phyloP scores from a whole-genome alignment of 2,797 vertebrate species.

The Falco concolor region DNA sequence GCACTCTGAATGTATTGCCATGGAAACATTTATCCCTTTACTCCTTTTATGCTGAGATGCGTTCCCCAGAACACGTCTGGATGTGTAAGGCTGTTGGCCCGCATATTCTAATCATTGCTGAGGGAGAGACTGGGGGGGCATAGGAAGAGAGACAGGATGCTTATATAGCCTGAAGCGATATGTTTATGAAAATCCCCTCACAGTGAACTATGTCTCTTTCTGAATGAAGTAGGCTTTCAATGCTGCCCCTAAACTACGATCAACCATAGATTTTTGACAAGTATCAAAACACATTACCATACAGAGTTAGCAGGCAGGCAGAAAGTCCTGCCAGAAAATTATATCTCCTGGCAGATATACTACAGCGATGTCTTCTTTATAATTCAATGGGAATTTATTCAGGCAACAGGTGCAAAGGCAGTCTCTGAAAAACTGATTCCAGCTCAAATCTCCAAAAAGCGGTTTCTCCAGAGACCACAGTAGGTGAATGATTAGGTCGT shows the following conservation, averaged over 20 bases:
- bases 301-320: neutral
- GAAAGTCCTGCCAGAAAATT: conserved; percentile 26
- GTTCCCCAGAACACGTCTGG: neutral
- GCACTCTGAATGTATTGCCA: neutral
- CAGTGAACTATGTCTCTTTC: neutral
- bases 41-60: neutral
- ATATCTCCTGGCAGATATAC: neutral
- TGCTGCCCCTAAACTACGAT: neutral
- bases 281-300: neutral
- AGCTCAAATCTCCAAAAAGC: neutral
- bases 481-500: neutral
- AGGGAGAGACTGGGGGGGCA: neutral
- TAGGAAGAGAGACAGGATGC: neutral
- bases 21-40: neutral
- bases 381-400: conserved; percentile 35
- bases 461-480: neutral
- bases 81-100: neutral
- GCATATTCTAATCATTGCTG: neutral
- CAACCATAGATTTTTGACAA: neutral
- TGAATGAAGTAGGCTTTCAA: neutral
- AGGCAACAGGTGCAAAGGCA: neutral
- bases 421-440: neutral
- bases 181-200: neutral
- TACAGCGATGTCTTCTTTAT: neutral
- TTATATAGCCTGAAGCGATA: neutral